These are phyloP conservation scores for Cantharis rustica DNA, from an alignment of 2,888 invertebrate genomes.

Conservation along the genomic window DNA sequence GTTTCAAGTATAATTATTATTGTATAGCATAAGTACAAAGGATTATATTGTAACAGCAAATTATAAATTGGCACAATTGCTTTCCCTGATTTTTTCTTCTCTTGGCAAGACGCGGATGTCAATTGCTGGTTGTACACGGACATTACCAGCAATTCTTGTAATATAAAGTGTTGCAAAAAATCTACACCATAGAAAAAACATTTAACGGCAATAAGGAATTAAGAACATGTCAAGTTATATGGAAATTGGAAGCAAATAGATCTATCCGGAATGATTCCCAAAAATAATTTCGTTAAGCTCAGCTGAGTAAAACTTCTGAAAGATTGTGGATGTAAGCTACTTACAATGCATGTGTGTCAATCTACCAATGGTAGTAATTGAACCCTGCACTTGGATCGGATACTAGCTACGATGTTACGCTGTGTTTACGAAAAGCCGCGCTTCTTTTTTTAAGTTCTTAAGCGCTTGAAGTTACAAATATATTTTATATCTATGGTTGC, in stretches of 20 bases:
- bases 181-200: background rate
- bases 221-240: background rate
- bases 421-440: too few relatives aligned
- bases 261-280: background rate
- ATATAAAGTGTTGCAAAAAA: background rate
- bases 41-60: conserved; percentile 6
- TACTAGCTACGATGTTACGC: too few relatives aligned
- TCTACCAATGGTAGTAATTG: too few relatives aligned
- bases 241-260: background rate
- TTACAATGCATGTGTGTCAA: too few relatives aligned
- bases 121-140: background rate
- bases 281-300: background rate
- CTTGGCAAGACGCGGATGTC: background rate
- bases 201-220: background rate
- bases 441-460: too few relatives aligned
- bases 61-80: background rate
- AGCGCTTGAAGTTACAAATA: too few relatives aligned
- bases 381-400: too few relatives aligned
- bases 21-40: conserved; percentile 15
- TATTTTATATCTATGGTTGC: too few relatives aligned
- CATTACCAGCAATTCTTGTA: background rate
- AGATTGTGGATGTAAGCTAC: too few relatives aligned
- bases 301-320: background rate
- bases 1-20: conserved; percentile 1
- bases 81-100: background rate